Evolutionary conservation across 2,888 invertebrate genomes (phyloP), one percentile per base, ranked within the genome.

Genomic region (Cephus runcator): DNA sequence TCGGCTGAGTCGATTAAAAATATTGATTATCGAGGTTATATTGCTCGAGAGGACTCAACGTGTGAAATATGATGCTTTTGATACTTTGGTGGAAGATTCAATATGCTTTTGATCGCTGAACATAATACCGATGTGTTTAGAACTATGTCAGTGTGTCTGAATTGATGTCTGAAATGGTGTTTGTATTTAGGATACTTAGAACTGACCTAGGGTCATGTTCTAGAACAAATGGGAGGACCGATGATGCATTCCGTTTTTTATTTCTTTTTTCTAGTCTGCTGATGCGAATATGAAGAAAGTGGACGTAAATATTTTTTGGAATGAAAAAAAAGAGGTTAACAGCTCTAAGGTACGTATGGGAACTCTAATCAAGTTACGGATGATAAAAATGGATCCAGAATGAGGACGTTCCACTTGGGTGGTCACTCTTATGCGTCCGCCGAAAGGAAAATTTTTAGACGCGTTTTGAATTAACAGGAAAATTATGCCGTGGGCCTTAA

Each of bases 351-450:
- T 71, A 9, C 9, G 15, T 23, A 12, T 34, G 71, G 31, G 15
- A 71, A 31, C 31, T 71, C 71, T 71, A 71, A 71, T 71, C 31
- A 23, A 23, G 31, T 23, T 12, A 4, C 12, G 12, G 71, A 12
- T 56, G 9, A 71, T 6, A 71, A 71, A 71, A 33, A 31, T 34
- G 12, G 71, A 12, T 71, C 11, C 12, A 31, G 12, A 71, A 31
- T 34, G 4, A 31, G 6, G 71, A 15, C 9, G 71, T 71, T 31
- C 33, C 31, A 36, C 74, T 35, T 77, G 77, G 77, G 77, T 77
- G 77, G 77, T 56, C 77, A 31, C 36, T 75, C 71, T 71, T 77
- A 71, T 77, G 75, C 75, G 56, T 69, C 40, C 36, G 40, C 40
- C 36, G 36, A 34, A 35, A 34, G 75, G 74, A 77, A 77, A 77